Evolutionary conservation across 2,797 vertebrate genomes (phyloP).

Genomic region (Rhinoraja longicauda): DNA sequence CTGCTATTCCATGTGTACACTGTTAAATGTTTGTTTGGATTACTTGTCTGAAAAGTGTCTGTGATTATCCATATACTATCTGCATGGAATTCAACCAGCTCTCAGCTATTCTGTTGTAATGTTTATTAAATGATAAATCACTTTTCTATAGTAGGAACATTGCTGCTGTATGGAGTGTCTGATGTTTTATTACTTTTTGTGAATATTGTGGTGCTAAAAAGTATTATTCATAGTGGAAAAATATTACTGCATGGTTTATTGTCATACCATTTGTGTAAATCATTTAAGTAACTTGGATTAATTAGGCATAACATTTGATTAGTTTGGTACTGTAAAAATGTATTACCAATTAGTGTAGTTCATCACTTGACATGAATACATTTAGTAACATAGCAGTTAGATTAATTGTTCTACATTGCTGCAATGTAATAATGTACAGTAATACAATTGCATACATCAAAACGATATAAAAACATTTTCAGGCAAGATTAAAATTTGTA

Average conservation of each 20-base stretch:
- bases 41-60: background rate
- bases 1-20: background rate
- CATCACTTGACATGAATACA: background rate
- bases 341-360: background rate
- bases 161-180: background rate
- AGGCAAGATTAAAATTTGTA: background rate
- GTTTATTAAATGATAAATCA: background rate
- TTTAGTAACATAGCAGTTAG: background rate
- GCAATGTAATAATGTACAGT: background rate
- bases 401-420: background rate
- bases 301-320: background rate
- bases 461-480: background rate
- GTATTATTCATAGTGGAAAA: too few species aligned
- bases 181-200: too few species aligned
- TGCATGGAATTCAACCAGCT: too few species aligned
- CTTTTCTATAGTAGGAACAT: background rate
- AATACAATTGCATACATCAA: background rate
- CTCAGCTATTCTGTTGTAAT: background rate
- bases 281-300: background rate
- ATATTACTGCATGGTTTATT: too few species aligned
- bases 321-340: background rate
- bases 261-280: background rate
- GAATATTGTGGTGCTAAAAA: too few species aligned
- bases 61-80: background rate
- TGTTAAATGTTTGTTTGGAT: background rate